Evolutionary conservation across 2,113 vertebrate genomes (phyloP).

Genomic region (Gymnobelideus leadbeateri): DNA sequence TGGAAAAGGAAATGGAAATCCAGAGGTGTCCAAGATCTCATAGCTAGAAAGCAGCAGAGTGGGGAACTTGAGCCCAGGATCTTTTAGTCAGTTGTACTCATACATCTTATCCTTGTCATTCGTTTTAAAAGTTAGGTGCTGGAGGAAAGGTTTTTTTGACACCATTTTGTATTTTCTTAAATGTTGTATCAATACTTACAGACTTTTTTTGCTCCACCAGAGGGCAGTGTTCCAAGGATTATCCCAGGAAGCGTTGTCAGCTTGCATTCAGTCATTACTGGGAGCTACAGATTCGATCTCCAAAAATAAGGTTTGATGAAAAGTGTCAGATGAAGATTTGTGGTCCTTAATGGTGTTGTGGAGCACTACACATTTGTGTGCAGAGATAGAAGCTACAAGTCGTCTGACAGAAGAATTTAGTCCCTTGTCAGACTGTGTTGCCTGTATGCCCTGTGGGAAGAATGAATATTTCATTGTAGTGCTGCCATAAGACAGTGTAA

Average conservation of each 20-base stretch:
- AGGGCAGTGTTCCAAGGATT: constrained; percentile 98
- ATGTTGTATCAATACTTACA: constrained; percentile 13
- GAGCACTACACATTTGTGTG: not conserved
- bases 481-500: not conserved
- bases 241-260: constrained; percentile 97
- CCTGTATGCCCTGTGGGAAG: constrained; percentile 48
- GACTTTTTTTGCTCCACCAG: constrained; percentile 83
- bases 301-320: constrained; percentile 95
- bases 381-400: constrained; percentile 18
- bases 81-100: not conserved
- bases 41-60: not conserved
- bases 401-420: constrained; percentile 20
- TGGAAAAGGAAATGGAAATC: not conserved
- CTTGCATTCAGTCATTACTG: constrained; percentile 96
- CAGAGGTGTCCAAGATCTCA: not conserved
- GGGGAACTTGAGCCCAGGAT: not conserved
- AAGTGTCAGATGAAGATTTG: constrained; percentile 61
- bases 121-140: not conserved
- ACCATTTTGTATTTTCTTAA: not conserved
- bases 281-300: constrained; percentile 95
- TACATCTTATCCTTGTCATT: not conserved
- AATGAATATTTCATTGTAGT: constrained; percentile 21
- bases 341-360: constrained; percentile 17
- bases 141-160: not conserved
- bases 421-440: constrained; percentile 42